These are phyloP conservation scores for Palythoa grandis DNA, from an alignment of 92 coral and sea anemone genomes.

Conservation along the genomic window DNA sequence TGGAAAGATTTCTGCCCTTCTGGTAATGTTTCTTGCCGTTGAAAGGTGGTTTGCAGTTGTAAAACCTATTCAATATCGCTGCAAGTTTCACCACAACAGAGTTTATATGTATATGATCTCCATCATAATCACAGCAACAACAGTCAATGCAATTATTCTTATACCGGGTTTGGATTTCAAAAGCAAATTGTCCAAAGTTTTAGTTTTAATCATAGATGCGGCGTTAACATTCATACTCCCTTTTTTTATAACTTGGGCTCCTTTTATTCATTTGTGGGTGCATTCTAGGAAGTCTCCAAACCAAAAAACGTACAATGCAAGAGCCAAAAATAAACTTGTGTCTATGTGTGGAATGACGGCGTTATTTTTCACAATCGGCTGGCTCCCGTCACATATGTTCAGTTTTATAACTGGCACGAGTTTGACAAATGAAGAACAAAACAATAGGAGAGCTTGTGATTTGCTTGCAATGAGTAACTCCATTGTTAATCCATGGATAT, in stretches of 20 bases:
- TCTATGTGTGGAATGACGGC: too few relatives aligned
- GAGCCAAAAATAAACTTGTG: too few relatives aligned
- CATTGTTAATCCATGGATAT: too few relatives aligned
- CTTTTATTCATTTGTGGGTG: too few relatives aligned
- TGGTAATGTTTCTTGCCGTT: neutral
- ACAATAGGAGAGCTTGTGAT: too few relatives aligned
- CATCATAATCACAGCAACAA: neutral
- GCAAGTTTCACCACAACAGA: neutral
- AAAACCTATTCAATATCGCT: neutral
- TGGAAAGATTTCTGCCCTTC: neutral
- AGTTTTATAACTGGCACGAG: too few relatives aligned
- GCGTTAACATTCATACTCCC: neutral
- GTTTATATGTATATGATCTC: neutral
- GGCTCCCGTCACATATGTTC: too few relatives aligned
- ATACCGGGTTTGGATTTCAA: neutral
- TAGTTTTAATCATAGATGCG: too few relatives aligned
- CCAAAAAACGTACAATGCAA: neutral
- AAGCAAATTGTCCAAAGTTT: neutral
- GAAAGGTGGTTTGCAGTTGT: neutral
- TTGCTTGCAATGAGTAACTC: too few relatives aligned
- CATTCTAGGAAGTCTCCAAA: neutral
- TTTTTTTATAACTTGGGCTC: too few relatives aligned
- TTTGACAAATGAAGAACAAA: too few relatives aligned
- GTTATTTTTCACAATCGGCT: too few relatives aligned
- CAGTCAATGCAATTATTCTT: neutral